A percentile compares a stretch with the other conserved stretches of the same genome.
These are phyloP conservation scores for Neoarius graeffei DNA, from an alignment of 2,113 vertebrate genomes.

Conservation along the genomic window DNA sequence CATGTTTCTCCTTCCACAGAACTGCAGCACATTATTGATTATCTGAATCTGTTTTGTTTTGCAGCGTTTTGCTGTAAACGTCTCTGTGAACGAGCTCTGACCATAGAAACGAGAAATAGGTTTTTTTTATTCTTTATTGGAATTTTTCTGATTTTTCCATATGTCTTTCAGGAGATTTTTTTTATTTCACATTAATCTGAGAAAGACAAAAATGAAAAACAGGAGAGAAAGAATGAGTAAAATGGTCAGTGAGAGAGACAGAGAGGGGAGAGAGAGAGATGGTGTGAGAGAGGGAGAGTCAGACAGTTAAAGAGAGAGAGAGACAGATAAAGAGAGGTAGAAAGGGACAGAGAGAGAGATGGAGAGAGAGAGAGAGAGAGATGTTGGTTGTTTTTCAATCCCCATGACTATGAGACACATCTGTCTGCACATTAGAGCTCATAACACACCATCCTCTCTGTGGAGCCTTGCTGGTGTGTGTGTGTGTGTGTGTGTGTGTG, in stretches of 20 bases:
- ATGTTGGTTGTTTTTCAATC: constrained; percentile 45
- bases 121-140: background rate
- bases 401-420: constrained; percentile 67
- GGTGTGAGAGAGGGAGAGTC: background rate
- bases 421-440: constrained; percentile 62
- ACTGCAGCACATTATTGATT: background rate
- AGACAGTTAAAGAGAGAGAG: background rate
- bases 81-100: background rate
- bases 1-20: too few relatives aligned
- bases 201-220: background rate
- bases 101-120: background rate
- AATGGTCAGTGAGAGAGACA: background rate
- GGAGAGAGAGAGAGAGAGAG: background rate
- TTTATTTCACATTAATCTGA: too few relatives aligned
- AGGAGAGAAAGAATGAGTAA: background rate
- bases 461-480: constrained; percentile 25
- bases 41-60: background rate
- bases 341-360: background rate
- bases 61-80: background rate
- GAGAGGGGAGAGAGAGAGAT: background rate
- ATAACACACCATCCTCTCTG: constrained; percentile 35
- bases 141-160: too few relatives aligned
- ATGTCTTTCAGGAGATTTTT: too few relatives aligned
- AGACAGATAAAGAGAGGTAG: background rate
- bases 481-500: constrained; percentile 29